phyloP scores from a whole-genome alignment of 2,113 vertebrate genomes.

The Pogona vitticeps region DNA sequence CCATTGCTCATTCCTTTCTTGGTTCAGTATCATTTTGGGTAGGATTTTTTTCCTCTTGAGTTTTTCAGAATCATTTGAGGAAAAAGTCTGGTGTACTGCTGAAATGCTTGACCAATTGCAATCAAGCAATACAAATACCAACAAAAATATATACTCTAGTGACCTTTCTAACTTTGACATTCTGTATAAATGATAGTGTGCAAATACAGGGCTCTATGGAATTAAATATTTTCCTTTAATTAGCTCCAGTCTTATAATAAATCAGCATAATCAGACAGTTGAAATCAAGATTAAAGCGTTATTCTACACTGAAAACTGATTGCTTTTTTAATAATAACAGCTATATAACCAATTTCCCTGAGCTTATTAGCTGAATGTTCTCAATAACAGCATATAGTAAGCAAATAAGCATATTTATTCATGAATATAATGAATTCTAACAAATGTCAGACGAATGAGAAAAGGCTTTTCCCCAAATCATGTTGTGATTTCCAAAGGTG shows the following conservation, averaged over 20 bases:
- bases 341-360: background rate
- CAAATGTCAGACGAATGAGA: background rate
- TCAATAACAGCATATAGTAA: background rate
- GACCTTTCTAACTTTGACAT: background rate
- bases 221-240: background rate
- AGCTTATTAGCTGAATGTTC: background rate
- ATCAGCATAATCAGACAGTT: background rate
- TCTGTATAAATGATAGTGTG: background rate
- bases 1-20: background rate
- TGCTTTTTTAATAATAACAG: background rate
- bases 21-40: background rate
- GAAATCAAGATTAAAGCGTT: background rate
- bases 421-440: background rate
- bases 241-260: background rate
- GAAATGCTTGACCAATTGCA: background rate
- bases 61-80: background rate
- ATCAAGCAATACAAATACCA: background rate
- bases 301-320: background rate
- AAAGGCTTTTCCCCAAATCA: conserved; percentile 5
- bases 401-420: background rate
- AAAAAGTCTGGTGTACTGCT: background rate
- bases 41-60: background rate
- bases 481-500: conserved; percentile 5
- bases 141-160: background rate
- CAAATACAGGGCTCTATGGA: background rate